These are phyloP conservation scores for Cyprinodon brontotheroides DNA, from an alignment of 2,113 vertebrate genomes.

Conservation along the genomic window DNA sequence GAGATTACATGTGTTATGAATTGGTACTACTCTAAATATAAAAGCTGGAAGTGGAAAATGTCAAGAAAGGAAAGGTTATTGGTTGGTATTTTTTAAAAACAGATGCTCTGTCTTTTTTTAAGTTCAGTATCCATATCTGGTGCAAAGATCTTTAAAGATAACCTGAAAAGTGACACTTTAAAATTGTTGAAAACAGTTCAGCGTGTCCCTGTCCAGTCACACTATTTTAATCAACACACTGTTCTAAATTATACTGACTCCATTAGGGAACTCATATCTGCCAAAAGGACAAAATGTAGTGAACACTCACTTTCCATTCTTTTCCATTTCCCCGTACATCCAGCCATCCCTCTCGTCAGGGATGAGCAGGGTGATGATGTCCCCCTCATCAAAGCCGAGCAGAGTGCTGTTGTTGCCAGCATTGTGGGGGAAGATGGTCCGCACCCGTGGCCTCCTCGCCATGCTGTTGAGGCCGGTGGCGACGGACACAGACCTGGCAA, in stretches of 20 bases:
- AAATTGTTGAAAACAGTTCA: background rate
- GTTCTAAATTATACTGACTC: background rate
- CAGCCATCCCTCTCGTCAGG: constrained; percentile 94
- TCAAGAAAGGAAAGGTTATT: too few relatives aligned
- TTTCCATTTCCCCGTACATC: constrained; percentile 93
- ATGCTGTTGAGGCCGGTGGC: constrained; percentile 90
- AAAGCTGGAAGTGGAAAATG: too few relatives aligned
- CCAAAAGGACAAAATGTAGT: background rate
- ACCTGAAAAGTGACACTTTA: background rate
- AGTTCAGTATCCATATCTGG: too few relatives aligned
- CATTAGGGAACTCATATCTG: background rate
- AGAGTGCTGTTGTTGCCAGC: constrained; percentile 86
- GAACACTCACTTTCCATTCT: constrained; percentile 85
- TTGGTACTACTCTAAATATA: too few relatives aligned
- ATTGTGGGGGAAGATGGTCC: constrained; percentile 92
- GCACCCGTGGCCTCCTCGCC: constrained; percentile 88
- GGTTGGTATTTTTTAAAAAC: too few relatives aligned
- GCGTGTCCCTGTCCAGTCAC: background rate
- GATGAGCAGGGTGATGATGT: constrained; percentile 88
- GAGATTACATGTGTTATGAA: too few relatives aligned
- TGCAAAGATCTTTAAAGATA: background rate
- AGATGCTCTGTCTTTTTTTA: too few relatives aligned
- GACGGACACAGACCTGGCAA: constrained; percentile 88
- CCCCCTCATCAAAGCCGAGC: constrained; percentile 92
- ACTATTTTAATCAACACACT: background rate